These are phyloP conservation scores for Deroptyus accipitrinus DNA, from an alignment of 2,113 vertebrate genomes.

Conservation along the genomic window DNA sequence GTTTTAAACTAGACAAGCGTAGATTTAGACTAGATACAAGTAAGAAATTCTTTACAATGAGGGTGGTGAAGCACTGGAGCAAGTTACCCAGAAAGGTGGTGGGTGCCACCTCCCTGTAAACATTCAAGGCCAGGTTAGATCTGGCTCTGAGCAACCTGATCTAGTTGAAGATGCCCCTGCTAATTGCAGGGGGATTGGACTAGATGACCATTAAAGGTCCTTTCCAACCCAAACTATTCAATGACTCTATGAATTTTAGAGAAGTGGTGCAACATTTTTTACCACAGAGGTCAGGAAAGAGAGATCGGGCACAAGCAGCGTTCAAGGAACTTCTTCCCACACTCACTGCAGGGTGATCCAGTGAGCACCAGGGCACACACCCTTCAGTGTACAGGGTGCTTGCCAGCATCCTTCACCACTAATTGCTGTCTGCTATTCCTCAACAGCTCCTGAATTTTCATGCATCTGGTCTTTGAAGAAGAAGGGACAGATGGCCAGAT, in stretches of 20 bases:
- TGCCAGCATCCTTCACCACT: neutral
- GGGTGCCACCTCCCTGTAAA: neutral
- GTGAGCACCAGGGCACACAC: neutral
- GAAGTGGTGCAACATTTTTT: neutral
- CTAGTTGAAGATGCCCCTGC: neutral
- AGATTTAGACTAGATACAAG: neutral
- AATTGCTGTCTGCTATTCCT: neutral
- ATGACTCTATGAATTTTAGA: neutral
- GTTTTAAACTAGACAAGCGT: neutral
- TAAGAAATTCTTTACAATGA: neutral
- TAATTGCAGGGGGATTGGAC: neutral
- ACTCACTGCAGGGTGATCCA: neutral
- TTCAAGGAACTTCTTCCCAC: neutral
- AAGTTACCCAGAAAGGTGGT: neutral
- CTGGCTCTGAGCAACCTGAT: neutral
- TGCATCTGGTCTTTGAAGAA: neutral
- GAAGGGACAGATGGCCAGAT: neutral
- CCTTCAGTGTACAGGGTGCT: neutral
- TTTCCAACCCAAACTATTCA: neutral
- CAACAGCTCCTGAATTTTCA: neutral
- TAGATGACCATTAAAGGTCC: neutral
- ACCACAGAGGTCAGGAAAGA: neutral
- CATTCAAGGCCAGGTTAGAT: neutral
- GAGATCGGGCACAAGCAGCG: fast-evolving
- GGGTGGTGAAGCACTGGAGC: neutral